Evolutionary conservation across 2,888 invertebrate species (phyloP), one percentile per base, ranked within the genome.

Genomic region (Drosophila bunnanda): DNA sequence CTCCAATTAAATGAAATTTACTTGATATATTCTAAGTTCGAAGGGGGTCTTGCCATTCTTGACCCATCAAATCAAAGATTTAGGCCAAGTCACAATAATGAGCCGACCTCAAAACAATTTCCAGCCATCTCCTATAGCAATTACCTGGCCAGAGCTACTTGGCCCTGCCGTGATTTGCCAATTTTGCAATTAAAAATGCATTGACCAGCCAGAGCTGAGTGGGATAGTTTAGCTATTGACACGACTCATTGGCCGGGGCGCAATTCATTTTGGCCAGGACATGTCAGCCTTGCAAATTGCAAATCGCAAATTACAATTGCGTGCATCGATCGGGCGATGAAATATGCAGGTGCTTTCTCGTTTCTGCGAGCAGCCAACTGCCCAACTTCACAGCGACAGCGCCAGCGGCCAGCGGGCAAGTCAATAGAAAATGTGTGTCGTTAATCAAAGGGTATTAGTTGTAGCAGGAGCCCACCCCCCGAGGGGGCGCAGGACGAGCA

Each of bases 391-490:
- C 82, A 82, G 75, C 53, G 30, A 50, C n/a, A n/a, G n/a, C n/a
- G n/a, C 44, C 82, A 82, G 75, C 53, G 30, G 48, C 46, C 50
- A 36, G n/a, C 52, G 44, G 46, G 46, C 73, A 62, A 86, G 89
- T 89, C 88, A 88, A 88, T 88, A 89, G 84, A 83, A 88, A 88
- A 89, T 83, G 82, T 83, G 79, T 83, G 87, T 88, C 88, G 87
- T 89, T 88, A 89, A 89, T 88, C 88, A 88, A 89, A 83, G 87
- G 89, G 89, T 87, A 88, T 88, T 89, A 88, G 86, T 86, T 84
- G 88, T 84, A 85, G 88, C 78, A 77, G 77, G 69, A 74, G 81
- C 79, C 80, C n/a, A n/a, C 81, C 81, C 75, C 77, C 76, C 70
- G 72, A 56, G 22, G 38, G 22, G 4, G 65, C 56, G 53, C 53